Base-by-base conservation (phyloP, 2,797 vertebrate species). In the Brotula barbata region DNA sequence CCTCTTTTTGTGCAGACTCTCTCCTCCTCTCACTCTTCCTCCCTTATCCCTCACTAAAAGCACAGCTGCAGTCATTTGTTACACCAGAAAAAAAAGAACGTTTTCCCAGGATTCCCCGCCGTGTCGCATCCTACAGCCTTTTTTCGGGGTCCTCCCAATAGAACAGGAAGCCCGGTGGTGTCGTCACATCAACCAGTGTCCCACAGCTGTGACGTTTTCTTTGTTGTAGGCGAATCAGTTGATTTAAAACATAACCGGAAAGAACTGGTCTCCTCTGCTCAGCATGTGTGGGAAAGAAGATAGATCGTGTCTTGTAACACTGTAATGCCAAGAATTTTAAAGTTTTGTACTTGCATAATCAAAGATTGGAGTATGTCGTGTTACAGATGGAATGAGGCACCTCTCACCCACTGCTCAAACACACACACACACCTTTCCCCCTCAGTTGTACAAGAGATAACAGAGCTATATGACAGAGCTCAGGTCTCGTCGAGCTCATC, bases 21-120 rank as follows among this genome's bases (percentile, higher is more conserved):
- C 66, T 51, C 57, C 61, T 77, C 65, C 54, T 70, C 64, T 71
- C 54, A 0, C 66, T 69, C 57, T 65, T 73, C 59, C 63, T 78
- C 64, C 53, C 78, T 80, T 77, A 64, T 80, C 73, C 77, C 16
- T 58, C 62, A 61, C 73, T 78, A 49, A 85, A 84, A 81, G 80
- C 76, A 75, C 85, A 87, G 85, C 85, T 88, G 85, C 77, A 78
- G 77, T 83, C 82, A 83, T 87, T 87, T 86, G 81, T 84, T 81
- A 82, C 73, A 68, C 68, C 21, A 43, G 11, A 7, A 15, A 21
- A n/a, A 39, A 53, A 58, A 58, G 22, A 44, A 0, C 34, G 56
- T 58, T 73, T 84, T 84, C 77, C 81, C 80, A 85, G 76, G 79
- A 84, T 83, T 75, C 79, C 73, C 81, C 77, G 69, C 81, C 80